Conservation (phyloP, 92 coral and sea anemone genomes). For the Siderastrea radians region DNA sequence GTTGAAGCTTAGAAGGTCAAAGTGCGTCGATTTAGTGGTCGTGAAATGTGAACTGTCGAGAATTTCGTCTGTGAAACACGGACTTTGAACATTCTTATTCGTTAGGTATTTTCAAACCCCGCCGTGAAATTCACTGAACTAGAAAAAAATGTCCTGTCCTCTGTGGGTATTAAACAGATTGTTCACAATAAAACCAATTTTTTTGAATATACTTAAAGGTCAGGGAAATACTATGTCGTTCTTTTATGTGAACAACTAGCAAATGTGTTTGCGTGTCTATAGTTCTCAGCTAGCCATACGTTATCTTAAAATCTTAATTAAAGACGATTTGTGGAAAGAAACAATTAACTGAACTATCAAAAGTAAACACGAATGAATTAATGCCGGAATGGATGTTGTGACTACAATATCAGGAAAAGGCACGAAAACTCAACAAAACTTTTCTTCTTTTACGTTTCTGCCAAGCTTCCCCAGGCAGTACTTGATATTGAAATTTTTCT, state of each 20-base stretch:
- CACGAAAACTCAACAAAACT: background rate
- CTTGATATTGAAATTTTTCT: background rate
- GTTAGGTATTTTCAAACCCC: background rate
- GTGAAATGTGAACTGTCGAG: background rate
- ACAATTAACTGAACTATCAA: background rate
- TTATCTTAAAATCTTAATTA: constrained; percentile 38
- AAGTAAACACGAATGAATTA: constrained; percentile 3
- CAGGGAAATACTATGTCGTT: background rate
- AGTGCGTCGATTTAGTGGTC: background rate
- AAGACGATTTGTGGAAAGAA: constrained; percentile 26
- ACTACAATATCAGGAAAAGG: background rate
- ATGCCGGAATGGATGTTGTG: background rate
- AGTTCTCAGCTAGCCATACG: background rate
- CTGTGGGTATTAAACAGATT: background rate
- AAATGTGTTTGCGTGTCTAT: background rate
- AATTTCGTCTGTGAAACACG: background rate
- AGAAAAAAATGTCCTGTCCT: background rate
- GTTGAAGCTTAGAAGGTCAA: constrained; percentile 5
- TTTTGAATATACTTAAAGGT: too few species aligned
- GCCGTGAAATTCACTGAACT: background rate
- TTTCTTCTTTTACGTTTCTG: background rate
- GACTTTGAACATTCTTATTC: background rate
- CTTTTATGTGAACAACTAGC: background rate
- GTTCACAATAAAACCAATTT: background rate
- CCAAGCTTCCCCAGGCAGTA: background rate